Base-by-base conservation (phyloP, 1,140 invertebrate genomes). In the Drosophila punjabiensis region DNA sequence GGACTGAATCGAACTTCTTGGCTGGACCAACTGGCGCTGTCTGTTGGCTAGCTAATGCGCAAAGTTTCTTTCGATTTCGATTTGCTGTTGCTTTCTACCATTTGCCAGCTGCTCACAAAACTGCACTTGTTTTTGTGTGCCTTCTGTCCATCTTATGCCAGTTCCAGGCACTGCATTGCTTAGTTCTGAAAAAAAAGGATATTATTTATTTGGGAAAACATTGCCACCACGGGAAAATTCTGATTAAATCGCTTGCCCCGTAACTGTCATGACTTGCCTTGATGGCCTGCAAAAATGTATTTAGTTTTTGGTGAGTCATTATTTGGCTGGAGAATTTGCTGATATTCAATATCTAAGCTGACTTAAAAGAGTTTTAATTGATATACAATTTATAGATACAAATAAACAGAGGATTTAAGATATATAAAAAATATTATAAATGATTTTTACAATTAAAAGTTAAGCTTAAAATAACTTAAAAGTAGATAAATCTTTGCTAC, bases 1-100 rank as follows among this genome's bases (percentile, higher is more conserved):
- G 11, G 14, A 14, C 4, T 16, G 13, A 28, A 53, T 33, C 60
- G 32, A 68, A 84, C 68, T 87, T 87, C 68, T 87, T 87, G 84
- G 84, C 84, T 76, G 84, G 84, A 87, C 84, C 73, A 76, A 84
- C 61, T 87, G 84, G 84, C 84, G 84, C 84, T 87, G 71, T 71
- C 70, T 64, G 37, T 14, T 30, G 43, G 43, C 24, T 14, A 70
- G 81, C 73, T 88, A 87, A 87, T 87, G 84, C 85, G 85, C 78
- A 87, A 87, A 87, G 81, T 87, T 87, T 88, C 68, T 79, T 77
- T 80, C 53, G 64, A 68, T 33, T 53, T 28, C 16, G 24, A 8
- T 58, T 64, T 30, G 20, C 1, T 35, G 24, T n/a, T 24, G 45
- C 10, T 10, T 4, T 10, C 8, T 56, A 63, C 79, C 58, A 70